These are phyloP conservation scores for Lophura nycthemera DNA, from an alignment of 2,113 vertebrate genomes.

Conservation along the genomic window DNA sequence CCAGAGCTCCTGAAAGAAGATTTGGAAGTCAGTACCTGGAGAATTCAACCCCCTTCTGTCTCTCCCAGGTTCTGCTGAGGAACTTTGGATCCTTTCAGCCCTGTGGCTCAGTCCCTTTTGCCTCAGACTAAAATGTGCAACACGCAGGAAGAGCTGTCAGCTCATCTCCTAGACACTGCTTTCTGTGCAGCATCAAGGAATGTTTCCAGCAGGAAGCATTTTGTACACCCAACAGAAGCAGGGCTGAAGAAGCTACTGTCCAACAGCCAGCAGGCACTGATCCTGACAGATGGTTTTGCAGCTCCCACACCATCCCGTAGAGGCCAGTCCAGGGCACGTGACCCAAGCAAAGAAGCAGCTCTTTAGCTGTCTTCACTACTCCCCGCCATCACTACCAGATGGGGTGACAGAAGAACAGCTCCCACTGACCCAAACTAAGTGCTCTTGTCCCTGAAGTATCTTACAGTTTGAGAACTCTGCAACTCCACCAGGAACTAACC, in stretches of 20 bases:
- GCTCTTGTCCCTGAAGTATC: not conserved
- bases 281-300: accelerated
- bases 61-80: not conserved
- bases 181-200: not conserved
- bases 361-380: not conserved
- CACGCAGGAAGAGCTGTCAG: not conserved
- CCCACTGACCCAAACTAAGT: accelerated
- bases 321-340: accelerated
- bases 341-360: not conserved
- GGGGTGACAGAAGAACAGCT: not conserved
- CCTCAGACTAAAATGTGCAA: accelerated
- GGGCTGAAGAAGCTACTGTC: not conserved
- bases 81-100: accelerated
- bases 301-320: not conserved
- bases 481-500: not conserved
- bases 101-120: accelerated
- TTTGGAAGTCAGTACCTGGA: not conserved
- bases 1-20: not conserved
- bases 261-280: no score
- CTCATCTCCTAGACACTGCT: not conserved
- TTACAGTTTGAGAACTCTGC: not conserved
- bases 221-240: accelerated
- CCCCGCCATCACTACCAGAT: not conserved
- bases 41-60: not conserved
- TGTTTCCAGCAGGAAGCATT: not conserved